Evolutionary conservation across 2,113 vertebrate species (phyloP).

Genomic region (Tychaedon coryphoeus): DNA sequence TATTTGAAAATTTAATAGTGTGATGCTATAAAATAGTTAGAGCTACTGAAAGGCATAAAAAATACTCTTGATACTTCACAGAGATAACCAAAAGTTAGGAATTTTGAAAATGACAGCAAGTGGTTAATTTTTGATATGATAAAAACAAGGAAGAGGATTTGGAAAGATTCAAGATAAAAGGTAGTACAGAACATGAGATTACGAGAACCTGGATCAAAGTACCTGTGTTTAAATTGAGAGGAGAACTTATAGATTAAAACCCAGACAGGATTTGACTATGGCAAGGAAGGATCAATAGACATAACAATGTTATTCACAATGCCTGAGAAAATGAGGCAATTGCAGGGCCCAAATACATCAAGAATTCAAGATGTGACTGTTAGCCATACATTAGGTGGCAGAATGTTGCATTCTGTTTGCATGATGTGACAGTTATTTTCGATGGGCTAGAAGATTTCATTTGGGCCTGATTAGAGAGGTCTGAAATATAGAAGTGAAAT

Average conservation of each 20-base stretch:
- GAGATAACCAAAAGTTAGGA: neutral
- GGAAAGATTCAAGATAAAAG: neutral
- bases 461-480: neutral
- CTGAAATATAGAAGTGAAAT: neutral
- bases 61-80: neutral
- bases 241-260: neutral
- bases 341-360: neutral
- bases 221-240: neutral
- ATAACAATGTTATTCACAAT: neutral
- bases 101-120: neutral
- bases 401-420: fast-evolving
- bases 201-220: neutral
- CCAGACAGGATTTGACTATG: neutral
- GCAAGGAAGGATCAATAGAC: neutral
- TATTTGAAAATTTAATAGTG: neutral
- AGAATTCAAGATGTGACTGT: neutral
- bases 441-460: neutral
- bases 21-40: neutral
- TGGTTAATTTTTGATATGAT: neutral
- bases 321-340: neutral
- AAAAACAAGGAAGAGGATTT: neutral
- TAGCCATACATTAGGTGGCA: neutral
- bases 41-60: neutral
- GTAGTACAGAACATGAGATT: neutral
- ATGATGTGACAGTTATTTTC: neutral